Percentiles rank a stretch among this genome's conserved stretches.
Conservation (phyloP, 2,888 invertebrate genomes). For the Agrotis segetum region DNA sequence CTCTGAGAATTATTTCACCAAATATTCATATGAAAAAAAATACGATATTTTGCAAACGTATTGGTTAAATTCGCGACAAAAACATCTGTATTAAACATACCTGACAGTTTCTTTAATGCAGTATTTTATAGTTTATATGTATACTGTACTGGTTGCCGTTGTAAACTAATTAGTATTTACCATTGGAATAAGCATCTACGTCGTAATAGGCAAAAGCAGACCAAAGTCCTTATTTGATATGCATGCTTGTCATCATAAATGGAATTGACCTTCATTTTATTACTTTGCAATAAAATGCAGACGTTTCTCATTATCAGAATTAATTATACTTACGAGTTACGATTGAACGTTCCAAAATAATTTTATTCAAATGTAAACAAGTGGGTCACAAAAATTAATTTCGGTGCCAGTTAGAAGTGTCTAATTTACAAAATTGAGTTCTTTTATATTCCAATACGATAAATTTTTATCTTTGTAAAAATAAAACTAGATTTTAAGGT, state of each 20-base stretch:
- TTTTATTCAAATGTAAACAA: background rate
- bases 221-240: conserved; percentile 63
- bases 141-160: background rate
- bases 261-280: conserved; percentile 66
- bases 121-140: background rate
- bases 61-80: background rate
- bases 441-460: too few species aligned
- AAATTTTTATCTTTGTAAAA: background rate
- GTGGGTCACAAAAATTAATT: background rate
- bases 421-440: too few species aligned
- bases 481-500: background rate
- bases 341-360: background rate
- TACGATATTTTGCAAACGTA: background rate
- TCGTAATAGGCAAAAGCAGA: conserved; percentile 38
- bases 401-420: too few species aligned
- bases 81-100: too few species aligned
- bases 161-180: conserved; percentile 1
- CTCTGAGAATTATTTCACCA: too few species aligned
- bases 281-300: conserved; percentile 50
- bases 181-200: conserved; percentile 9
- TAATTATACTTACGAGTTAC: too few species aligned
- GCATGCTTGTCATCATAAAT: conserved; percentile 64
- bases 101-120: background rate
- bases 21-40: too few species aligned
- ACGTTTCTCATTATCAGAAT: conserved; percentile 26